These are phyloP conservation scores for Metallyticus violacea DNA, from an alignment of 2,888 invertebrate species.

Conservation along the genomic window DNA sequence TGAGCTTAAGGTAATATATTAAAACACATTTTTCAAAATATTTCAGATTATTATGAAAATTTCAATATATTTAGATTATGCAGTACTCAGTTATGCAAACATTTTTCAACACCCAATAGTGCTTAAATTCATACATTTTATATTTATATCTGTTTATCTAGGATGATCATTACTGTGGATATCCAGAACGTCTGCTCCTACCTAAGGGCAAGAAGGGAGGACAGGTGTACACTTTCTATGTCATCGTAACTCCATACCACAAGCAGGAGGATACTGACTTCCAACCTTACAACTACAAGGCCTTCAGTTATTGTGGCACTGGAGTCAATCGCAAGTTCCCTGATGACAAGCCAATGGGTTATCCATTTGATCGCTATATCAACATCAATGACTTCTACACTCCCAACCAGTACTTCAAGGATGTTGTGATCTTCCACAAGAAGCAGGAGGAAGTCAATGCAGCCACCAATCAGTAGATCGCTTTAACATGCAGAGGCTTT, in stretches of 20 bases:
- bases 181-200: conserved; percentile 67
- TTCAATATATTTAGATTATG: no score
- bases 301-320: conserved; percentile 43
- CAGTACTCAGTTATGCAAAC: no score
- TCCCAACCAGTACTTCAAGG: conserved; percentile 60
- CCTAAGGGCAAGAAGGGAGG: conserved; percentile 69
- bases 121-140: neutral
- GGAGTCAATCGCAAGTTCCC: conserved; percentile 44
- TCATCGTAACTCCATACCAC: conserved; percentile 61
- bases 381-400: conserved; percentile 43
- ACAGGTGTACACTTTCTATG: conserved; percentile 61
- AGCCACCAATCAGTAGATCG: neutral
- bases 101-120: no score
- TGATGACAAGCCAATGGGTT: conserved; percentile 56
- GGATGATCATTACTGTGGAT: conserved; percentile 55
- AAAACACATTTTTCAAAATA: neutral
- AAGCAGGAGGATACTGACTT: conserved; percentile 6
- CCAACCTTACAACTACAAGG: conserved; percentile 57
- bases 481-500: no score
- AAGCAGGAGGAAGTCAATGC: conserved; percentile 29
- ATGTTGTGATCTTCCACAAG: conserved; percentile 60
- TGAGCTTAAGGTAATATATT: neutral
- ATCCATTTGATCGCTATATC: conserved; percentile 58
- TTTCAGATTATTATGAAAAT: no score
- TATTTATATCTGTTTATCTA: neutral